Evolutionary conservation across 2,113 vertebrate genomes (phyloP).

Genomic region (Pelusios castaneus): DNA sequence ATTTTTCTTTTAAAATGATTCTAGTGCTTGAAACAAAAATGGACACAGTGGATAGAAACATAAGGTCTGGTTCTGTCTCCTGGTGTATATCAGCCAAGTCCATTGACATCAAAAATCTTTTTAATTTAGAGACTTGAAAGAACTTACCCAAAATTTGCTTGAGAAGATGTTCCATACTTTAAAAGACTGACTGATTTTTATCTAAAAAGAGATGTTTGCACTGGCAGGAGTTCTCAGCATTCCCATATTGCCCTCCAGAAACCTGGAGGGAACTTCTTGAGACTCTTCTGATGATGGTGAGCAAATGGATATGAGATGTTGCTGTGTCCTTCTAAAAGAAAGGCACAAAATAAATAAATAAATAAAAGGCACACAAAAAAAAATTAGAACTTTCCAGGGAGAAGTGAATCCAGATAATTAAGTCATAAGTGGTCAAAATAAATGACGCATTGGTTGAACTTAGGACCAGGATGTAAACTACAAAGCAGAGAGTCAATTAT

Average conservation of each 20-base stretch:
- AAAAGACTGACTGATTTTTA: background rate
- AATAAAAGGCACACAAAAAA: no score
- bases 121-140: background rate
- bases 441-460: background rate
- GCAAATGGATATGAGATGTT: background rate
- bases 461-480: background rate
- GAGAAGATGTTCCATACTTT: background rate
- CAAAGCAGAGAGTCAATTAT: background rate
- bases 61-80: rapidly evolving
- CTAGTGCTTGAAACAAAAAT: background rate
- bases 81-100: background rate
- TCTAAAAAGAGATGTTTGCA: background rate
- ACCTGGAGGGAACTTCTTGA: background rate
- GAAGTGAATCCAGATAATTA: background rate
- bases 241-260: background rate
- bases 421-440: background rate
- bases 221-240: background rate
- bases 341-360: background rate
- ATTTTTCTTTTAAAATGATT: background rate
- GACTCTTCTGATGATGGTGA: background rate
- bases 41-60: background rate
- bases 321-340: background rate
- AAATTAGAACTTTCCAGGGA: background rate
- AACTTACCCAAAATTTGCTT: background rate
- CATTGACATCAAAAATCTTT: background rate